phyloP scores from a whole-genome alignment of 2,888 invertebrate genomes.

The Eupithecia vulgata region DNA sequence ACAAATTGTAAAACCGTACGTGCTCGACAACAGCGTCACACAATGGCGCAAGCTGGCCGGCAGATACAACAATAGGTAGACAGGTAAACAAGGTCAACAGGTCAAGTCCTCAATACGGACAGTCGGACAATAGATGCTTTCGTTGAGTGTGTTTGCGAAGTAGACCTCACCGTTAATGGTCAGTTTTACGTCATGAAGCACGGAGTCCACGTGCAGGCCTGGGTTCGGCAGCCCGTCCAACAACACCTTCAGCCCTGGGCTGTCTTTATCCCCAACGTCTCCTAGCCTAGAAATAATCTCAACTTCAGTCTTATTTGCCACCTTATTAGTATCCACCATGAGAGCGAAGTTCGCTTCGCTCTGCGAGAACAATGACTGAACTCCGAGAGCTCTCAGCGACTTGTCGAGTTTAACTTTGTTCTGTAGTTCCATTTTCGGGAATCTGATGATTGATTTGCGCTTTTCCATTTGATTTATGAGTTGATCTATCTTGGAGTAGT shows the following conservation, averaged over 20 bases:
- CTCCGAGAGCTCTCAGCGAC: conserved; percentile 83
- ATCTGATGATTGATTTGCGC: conserved; percentile 81
- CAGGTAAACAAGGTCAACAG: conserved; percentile 15
- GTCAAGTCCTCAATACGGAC: conserved; percentile 4
- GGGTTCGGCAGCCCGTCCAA: conserved; percentile 80
- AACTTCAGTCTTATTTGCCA: conserved; percentile 55
- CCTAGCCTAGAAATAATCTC: conserved; percentile 58
- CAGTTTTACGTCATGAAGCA: conserved; percentile 87
- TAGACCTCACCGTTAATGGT: conserved; percentile 78
- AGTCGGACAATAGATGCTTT: conserved; percentile 14
- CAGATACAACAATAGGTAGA: not conserved
- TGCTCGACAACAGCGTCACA: not conserved
- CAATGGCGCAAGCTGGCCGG: not conserved
- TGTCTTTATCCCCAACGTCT: conserved; percentile 45
- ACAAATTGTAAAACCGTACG: not conserved
- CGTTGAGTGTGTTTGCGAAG: not conserved
- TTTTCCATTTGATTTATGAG: conserved; percentile 76
- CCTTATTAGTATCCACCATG: conserved; percentile 71
- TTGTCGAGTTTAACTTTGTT: conserved; percentile 82
- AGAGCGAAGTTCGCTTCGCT: conserved; percentile 87
- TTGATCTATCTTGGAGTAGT: conserved; percentile 74
- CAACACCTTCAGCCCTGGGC: conserved; percentile 49
- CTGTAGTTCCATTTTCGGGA: conserved; percentile 89
- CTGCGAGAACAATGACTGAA: conserved; percentile 86
- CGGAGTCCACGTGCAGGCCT: conserved; percentile 85